A percentile compares a stretch with the other conserved stretches of the same genome.
These are phyloP conservation scores for Cossypha caffra DNA, from an alignment of 2,797 vertebrate species.

Conservation along the genomic window DNA sequence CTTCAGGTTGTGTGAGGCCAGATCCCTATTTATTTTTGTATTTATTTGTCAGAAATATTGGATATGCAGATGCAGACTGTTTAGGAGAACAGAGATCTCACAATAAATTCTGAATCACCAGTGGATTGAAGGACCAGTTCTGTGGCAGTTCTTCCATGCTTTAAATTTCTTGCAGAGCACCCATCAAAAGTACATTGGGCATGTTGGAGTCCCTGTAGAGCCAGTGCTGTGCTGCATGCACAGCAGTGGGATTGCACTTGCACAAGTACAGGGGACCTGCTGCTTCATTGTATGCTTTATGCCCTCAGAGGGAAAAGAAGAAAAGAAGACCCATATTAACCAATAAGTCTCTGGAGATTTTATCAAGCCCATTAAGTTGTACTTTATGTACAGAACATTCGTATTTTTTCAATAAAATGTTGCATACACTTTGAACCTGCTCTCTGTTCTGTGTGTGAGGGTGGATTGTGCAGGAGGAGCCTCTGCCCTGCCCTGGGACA, in stretches of 20 bases:
- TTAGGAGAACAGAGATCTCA: slow-evolving; percentile 18
- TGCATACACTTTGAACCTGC: slow-evolving; percentile 47
- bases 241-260: slow-evolving; percentile 21
- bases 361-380: slow-evolving; percentile 50
- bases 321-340: slow-evolving; percentile 8
- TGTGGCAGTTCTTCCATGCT: slow-evolving; percentile 45
- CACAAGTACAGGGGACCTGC: slow-evolving; percentile 54
- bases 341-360: slow-evolving; percentile 48
- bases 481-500: neutral
- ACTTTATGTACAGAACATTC: slow-evolving; percentile 65
- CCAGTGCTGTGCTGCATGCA: neutral
- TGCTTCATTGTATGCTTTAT: slow-evolving; percentile 47
- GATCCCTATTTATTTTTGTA: slow-evolving; percentile 77
- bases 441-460: neutral
- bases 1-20: slow-evolving; percentile 57
- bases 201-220: slow-evolving; percentile 39
- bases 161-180: slow-evolving; percentile 46
- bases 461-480: neutral
- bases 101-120: slow-evolving; percentile 5
- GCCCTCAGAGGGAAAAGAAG: slow-evolving; percentile 27
- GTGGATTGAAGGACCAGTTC: slow-evolving; percentile 9
- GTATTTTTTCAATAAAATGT: slow-evolving; percentile 73
- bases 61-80: slow-evolving; percentile 11
- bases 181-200: slow-evolving; percentile 27
- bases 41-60: slow-evolving; percentile 72